Conservation (phyloP, 1,140 invertebrate genomes). For the Panagrolaimus sp. region DNA sequence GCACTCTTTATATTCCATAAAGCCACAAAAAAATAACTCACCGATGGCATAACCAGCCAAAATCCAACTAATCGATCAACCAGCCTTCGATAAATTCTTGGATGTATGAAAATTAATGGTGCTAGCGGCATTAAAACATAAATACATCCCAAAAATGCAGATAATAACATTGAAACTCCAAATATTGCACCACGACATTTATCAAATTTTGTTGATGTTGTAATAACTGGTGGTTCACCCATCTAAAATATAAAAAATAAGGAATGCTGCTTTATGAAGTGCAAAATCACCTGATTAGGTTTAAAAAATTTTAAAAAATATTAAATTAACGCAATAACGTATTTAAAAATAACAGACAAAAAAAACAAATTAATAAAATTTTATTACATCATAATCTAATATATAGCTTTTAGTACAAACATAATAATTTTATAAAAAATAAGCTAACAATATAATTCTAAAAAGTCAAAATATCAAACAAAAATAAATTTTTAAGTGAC, state of each 20-base stretch:
- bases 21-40: slow-evolving; percentile 13
- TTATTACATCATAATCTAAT: too few species aligned
- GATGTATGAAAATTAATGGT: slow-evolving; percentile 37
- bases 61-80: slow-evolving; percentile 49
- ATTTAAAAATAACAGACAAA: too few species aligned
- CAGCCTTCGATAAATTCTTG: slow-evolving; percentile 31
- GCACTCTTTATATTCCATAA: too few species aligned
- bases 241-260: not conserved
- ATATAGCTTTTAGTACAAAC: too few species aligned
- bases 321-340: not conserved
- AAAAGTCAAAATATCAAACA: too few species aligned
- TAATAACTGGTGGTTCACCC: slow-evolving; percentile 41
- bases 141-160: slow-evolving; percentile 46
- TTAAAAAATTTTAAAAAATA: not conserved
- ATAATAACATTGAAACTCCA: slow-evolving; percentile 34
- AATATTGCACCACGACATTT: slow-evolving; percentile 36
- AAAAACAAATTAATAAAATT: too few species aligned
- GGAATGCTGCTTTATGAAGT: too few species aligned
- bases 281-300: too few species aligned
- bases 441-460: too few species aligned
- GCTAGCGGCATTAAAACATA: slow-evolving; percentile 45
- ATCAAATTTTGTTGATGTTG: slow-evolving; percentile 26
- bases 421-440: too few species aligned
- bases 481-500: too few species aligned
- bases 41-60: slow-evolving; percentile 44